phyloP scores from a whole-genome alignment of 1,140 invertebrate genomes.

The Drosophila trapezifrons region DNA sequence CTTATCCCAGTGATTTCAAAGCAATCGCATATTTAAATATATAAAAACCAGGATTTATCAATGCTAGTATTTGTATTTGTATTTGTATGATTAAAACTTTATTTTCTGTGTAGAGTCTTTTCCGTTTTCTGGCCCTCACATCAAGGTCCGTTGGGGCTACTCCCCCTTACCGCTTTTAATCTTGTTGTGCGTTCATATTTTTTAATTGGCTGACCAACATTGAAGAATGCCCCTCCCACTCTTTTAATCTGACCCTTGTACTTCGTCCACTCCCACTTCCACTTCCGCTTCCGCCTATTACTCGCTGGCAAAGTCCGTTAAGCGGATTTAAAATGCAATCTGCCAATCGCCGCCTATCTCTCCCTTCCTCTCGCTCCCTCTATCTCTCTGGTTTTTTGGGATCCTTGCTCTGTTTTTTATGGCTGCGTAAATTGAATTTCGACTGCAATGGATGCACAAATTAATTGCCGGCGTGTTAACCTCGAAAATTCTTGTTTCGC shows the following conservation, averaged over 20 bases:
- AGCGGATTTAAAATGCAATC: constrained; percentile 55
- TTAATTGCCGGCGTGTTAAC: constrained; percentile 74
- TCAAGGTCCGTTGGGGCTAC: constrained; percentile 19
- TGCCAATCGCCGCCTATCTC: constrained; percentile 43
- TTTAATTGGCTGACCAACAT: constrained; percentile 65
- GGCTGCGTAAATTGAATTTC: constrained; percentile 70
- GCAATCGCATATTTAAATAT: no score
- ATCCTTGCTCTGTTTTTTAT: constrained; percentile 56
- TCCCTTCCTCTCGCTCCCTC: background rate
- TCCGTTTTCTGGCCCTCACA: constrained; percentile 6
- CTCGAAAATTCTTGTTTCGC: constrained; percentile 60
- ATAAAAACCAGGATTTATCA: no score
- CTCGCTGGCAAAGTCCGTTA: constrained; percentile 43
- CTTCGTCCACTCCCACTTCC: background rate
- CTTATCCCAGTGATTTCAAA: background rate
- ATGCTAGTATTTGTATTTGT: no score
- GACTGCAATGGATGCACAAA: constrained; percentile 60
- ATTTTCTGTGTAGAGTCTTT: background rate
- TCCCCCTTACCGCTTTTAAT: constrained; percentile 32
- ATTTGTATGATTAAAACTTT: no score
- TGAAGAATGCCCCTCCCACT: constrained; percentile 29
- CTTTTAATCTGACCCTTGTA: constrained; percentile 28
- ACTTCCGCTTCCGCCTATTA: constrained; percentile 42
- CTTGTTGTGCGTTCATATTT: constrained; percentile 59
- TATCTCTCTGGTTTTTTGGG: background rate